Base-by-base conservation (phyloP, 2,888 invertebrate species). In the Amphipyra berbera region DNA sequence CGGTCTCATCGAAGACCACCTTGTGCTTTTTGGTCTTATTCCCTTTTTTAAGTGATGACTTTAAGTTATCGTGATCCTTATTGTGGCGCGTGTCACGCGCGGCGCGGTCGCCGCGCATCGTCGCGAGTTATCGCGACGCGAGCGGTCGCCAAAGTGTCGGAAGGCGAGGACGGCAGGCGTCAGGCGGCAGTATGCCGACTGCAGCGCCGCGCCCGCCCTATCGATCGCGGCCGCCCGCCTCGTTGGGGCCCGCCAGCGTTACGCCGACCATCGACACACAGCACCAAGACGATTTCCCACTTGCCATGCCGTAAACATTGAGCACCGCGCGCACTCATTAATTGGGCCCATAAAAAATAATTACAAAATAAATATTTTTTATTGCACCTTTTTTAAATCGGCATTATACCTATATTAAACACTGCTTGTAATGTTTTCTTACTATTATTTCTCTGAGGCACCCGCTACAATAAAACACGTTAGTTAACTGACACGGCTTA, bases 1-100 rank as follows among this genome's bases (percentile, higher is more conserved):
- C 96, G 83, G 97, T 97, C 93, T 98, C 98, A 87, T 98, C 98
- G 86, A 98, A 98, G 55, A 98, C 96, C 27, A 98, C 98, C 60
- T 98, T 96, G 88, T 98, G 96, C 84, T 97, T 97, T 81, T 96
- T 96, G 64, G 95, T 89, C 86, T 96, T 97, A 76, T 95, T 96
- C 64, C 97, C 97, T 66, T 97, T 97, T 92, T 98, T 97, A 57
- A 98, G 95, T 82, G 97, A 95, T 37, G 97, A 97, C 85, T 96
- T 97, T 80, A 97, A 95, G 86, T 96, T 96, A 69, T 96, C 95
- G 82, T 95, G 91, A 86, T 96, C 96, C 79, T 96, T 96, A 89
- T 96, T 96, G 88, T 96, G 96, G 79, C 94, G 92, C 84, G 91
- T 88, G 88, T 95, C 95, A 81, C 92, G 93, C 79, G 91, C 87